A percentile compares a stretch with the other conserved stretches of the same genome.
phyloP scores from a whole-genome alignment of 2,888 invertebrate genomes.

The Cantharis flavilabris region DNA sequence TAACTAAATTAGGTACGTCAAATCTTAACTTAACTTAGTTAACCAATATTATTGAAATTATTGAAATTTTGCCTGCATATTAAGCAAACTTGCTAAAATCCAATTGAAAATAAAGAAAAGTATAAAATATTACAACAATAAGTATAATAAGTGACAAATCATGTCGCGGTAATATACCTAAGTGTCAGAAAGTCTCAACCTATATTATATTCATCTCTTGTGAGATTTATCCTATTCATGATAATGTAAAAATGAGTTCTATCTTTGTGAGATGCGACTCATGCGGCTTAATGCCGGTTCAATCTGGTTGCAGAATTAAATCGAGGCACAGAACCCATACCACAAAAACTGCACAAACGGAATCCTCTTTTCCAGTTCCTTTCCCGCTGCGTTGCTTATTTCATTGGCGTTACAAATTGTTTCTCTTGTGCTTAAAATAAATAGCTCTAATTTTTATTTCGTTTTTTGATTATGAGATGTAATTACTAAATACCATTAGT shows the following conservation, averaged over 20 bases:
- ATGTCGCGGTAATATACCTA: slow-evolving; percentile 7
- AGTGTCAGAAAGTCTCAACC: slow-evolving; percentile 19
- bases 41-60: neutral
- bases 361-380: slow-evolving; percentile 28
- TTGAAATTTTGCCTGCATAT: too few relatives aligned
- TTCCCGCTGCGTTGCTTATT: slow-evolving; percentile 19
- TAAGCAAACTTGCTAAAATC: neutral
- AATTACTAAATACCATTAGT: neutral
- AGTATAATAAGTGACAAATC: slow-evolving; percentile 7
- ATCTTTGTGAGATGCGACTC: slow-evolving; percentile 33
- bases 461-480: neutral
- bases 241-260: slow-evolving; percentile 38
- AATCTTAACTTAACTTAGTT: too few relatives aligned
- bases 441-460: slow-evolving; percentile 8
- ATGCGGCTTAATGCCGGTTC: slow-evolving; percentile 34
- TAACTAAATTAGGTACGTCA: neutral
- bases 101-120: neutral
- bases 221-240: slow-evolving; percentile 32
- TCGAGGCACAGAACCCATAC: slow-evolving; percentile 34
- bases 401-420: slow-evolving; percentile 23
- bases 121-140: neutral
- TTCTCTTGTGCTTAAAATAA: slow-evolving; percentile 16
- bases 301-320: slow-evolving; percentile 39
- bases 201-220: slow-evolving; percentile 26
- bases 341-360: slow-evolving; percentile 33